A percentile compares a stretch with the other conserved stretches of the same genome.
Conservation (phyloP, 2,113 vertebrate species). For the Forbesichthys papilliferus region DNA sequence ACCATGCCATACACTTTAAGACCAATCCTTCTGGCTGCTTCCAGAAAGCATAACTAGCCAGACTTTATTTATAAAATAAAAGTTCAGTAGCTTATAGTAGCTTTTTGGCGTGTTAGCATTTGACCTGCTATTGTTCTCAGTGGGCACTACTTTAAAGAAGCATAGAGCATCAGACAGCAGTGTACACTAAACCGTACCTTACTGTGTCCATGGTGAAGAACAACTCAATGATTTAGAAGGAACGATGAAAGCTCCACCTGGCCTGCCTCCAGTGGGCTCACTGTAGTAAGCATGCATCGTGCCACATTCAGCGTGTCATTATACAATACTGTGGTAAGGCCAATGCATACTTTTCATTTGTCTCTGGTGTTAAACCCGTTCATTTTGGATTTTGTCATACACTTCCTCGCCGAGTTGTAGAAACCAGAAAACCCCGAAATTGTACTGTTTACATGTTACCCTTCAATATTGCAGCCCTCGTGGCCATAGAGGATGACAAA, state of each 20-base stretch:
- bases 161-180: no score
- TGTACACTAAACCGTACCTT: slow-evolving; percentile 4
- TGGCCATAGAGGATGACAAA: slow-evolving; percentile 73
- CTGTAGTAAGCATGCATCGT: slow-evolving; percentile 52
- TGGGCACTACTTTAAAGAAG: no score
- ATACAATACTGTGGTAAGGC: slow-evolving; percentile 75
- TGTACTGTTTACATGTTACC: slow-evolving; percentile 79
- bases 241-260: slow-evolving; percentile 56
- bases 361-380: slow-evolving; percentile 76
- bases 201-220: slow-evolving; percentile 25
- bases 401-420: slow-evolving; percentile 71
- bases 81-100: no score
- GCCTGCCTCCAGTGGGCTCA: slow-evolving; percentile 57
- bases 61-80: no score
- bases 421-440: slow-evolving; percentile 81
- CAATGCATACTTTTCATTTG: slow-evolving; percentile 76
- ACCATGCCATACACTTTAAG: slow-evolving; percentile 12
- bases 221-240: slow-evolving; percentile 31
- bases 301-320: slow-evolving; percentile 74
- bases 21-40: slow-evolving; percentile 31
- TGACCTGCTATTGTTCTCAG: no score
- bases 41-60: no score
- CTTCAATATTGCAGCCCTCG: slow-evolving; percentile 68
- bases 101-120: no score
- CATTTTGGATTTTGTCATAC: slow-evolving; percentile 76